Base-by-base conservation (phyloP, 2,113 vertebrate genomes). In the Poeciliopsis retropinna region DNA sequence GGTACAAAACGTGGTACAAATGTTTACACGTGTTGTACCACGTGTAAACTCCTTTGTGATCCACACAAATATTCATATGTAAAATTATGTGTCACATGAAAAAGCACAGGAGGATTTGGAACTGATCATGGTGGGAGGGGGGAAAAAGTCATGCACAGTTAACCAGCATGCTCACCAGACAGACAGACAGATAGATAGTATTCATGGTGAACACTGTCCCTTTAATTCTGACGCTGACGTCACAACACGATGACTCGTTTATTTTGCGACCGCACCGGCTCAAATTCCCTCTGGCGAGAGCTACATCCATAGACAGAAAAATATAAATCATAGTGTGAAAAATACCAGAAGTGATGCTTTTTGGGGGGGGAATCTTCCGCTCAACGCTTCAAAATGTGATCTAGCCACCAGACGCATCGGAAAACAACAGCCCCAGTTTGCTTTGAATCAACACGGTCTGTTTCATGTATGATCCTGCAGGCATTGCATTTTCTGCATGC, bases 261-360 rank as follows among this genome's bases (percentile, higher is more conserved):
- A 72, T 80, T 88, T 90, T 85, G 82, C 92, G 90, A 89, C 91
- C 64, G 15, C 69, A 44, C 87, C 72, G 73, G 80, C 47, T 78
- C 47, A 3, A 34, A 13, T 54, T 67, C 64, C 13, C 14, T 77
- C 62, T 30, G 39, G 2, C 1, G 13, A 28, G 54, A 74, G 31
- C 32, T 6, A 9, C 37, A 54, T 62, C 64, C 28, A 29, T 37
- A 17, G 1, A 15, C 4, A 12, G 9, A 47, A 61, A 37, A 4
- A 47, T 39, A 39, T 27, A 27, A 14, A 39, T 14, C 13, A 13
- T 6, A 17, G 44, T 47, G 14, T 47, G 14, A 47, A 19, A 19
- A 47, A 19, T 47, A 39, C 1, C 10, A 47, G 10, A 32, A 73
- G 64, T 63, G 9, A 2, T 25, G 13, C 15, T 14, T 4, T 25